Evolutionary conservation across 2,797 vertebrate species (phyloP).

Genomic region (Perodicticus potto): DNA sequence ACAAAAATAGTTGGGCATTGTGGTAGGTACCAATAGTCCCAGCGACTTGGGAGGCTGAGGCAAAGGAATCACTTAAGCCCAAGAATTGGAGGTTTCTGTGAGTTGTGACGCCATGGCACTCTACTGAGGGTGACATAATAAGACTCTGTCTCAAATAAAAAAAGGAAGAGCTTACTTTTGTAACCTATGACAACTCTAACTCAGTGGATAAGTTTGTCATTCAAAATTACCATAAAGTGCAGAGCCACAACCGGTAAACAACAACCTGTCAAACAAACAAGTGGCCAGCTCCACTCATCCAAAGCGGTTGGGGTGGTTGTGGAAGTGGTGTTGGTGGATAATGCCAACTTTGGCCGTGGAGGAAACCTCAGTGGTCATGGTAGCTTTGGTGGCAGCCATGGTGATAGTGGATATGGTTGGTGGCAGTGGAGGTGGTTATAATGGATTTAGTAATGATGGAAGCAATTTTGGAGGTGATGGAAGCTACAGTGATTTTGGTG

Average conservation of each 20-base stretch:
- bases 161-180: background rate
- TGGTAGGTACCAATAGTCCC: no score
- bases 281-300: background rate
- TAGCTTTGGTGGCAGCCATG: background rate
- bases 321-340: background rate
- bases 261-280: background rate
- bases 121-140: no score
- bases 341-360: background rate
- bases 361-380: background rate
- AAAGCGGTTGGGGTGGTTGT: background rate
- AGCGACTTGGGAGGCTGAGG: no score
- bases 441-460: background rate
- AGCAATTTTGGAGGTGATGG: background rate
- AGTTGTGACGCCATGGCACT: no score
- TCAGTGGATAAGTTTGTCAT: background rate
- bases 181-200: background rate
- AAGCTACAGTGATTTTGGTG: background rate
- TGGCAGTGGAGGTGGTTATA: background rate
- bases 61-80: no score
- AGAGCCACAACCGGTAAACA: background rate
- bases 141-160: no score
- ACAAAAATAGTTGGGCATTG: no score
- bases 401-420: background rate
- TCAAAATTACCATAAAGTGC: background rate
- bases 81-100: no score